Conservation (phyloP, 2,113 vertebrate genomes). For the Tenrec ecaudatus region DNA sequence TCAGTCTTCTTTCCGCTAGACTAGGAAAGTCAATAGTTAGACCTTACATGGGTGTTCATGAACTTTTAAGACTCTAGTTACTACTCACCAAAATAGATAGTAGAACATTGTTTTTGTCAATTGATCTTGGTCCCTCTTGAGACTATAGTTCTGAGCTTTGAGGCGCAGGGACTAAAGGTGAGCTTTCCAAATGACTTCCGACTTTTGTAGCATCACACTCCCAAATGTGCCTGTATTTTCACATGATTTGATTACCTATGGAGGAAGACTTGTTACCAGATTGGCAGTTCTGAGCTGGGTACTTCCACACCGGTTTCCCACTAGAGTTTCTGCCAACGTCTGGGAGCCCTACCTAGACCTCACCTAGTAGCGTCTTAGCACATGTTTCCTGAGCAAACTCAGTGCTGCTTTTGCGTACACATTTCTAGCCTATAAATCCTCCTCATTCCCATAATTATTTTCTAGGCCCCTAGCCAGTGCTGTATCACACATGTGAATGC, state of each 20-base stretch:
- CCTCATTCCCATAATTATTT: background rate
- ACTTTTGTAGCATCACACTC: background rate
- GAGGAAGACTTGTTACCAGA: slow-evolving; percentile 22
- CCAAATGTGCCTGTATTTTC: slow-evolving; percentile 1
- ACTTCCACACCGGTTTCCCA: background rate
- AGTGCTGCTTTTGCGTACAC: background rate
- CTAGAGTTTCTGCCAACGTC: background rate
- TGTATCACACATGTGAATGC: background rate
- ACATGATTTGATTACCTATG: background rate
- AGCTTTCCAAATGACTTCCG: slow-evolving; percentile 17
- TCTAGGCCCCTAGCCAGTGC: background rate
- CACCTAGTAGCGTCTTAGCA: background rate
- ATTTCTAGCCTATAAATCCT: slow-evolving; percentile 59
- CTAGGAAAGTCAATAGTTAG: too few species aligned
- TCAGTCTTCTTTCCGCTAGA: too few species aligned
- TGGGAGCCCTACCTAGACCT: background rate
- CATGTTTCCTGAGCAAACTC: slow-evolving; percentile 33
- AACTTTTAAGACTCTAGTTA: too few species aligned
- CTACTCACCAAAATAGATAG: too few species aligned
- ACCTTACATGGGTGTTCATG: too few species aligned
- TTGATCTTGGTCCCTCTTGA: too few species aligned
- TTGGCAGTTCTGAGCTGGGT: slow-evolving; percentile 4
- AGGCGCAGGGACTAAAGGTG: background rate
- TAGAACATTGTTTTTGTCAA: too few species aligned
- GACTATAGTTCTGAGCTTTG: too few species aligned